Conservation (phyloP, 2,113 vertebrate species). For the Ifrita kowaldi region DNA sequence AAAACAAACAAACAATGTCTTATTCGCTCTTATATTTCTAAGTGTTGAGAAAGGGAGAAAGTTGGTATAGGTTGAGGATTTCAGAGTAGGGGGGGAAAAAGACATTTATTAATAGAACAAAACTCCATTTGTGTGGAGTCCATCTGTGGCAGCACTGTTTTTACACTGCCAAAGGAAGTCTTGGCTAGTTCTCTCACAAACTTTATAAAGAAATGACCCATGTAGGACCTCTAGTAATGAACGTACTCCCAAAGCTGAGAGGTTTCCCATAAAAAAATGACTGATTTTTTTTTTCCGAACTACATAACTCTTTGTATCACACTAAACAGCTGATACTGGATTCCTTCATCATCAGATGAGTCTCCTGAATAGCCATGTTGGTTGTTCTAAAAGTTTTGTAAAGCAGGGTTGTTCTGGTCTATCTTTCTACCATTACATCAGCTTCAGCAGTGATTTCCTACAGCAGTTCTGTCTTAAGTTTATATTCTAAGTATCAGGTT, state of each 20-base stretch:
- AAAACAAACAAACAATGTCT: constrained; percentile 32
- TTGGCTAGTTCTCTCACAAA: background rate
- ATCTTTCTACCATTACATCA: background rate
- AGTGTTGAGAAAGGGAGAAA: background rate
- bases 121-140: background rate
- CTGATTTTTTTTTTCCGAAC: background rate
- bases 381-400: background rate
- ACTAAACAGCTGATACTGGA: background rate
- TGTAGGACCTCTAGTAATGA: background rate
- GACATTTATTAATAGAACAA: background rate
- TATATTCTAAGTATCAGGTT: background rate
- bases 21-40: background rate
- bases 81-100: background rate
- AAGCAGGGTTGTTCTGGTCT: background rate
- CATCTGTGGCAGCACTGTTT: background rate
- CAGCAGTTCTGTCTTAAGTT: background rate
- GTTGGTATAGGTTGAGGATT: background rate
- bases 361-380: background rate
- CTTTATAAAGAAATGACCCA: background rate
- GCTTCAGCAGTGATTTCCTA: background rate
- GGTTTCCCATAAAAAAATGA: background rate
- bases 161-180: background rate
- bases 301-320: background rate
- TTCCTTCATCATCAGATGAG: background rate
- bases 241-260: fast-evolving